Percentiles rank a stretch among this genome's conserved stretches.
Evolutionary conservation across 2,797 vertebrate species (phyloP).

Genomic region (Crenuchus spilurus): DNA sequence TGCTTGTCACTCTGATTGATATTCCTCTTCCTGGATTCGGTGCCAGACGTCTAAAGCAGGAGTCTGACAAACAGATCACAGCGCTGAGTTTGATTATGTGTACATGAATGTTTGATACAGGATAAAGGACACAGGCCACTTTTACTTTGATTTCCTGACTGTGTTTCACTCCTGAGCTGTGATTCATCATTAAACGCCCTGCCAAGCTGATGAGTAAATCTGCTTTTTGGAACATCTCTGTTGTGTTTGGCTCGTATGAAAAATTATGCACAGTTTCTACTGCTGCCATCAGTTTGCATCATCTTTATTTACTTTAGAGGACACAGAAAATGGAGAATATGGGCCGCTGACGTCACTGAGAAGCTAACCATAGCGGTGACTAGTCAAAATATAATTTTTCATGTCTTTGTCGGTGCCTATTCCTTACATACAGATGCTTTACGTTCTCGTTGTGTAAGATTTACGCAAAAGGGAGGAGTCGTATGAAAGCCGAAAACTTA

Average conservation of each 20-base stretch:
- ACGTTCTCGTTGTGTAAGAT: too few species aligned
- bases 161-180: neutral
- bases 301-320: neutral
- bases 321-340: neutral
- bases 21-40: neutral
- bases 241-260: neutral
- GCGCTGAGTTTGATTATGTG: neutral
- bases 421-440: too few species aligned
- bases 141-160: neutral
- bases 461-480: too few species aligned
- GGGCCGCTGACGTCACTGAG: neutral
- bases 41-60: neutral
- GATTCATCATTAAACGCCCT: conserved; percentile 2
- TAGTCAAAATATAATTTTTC: too few species aligned
- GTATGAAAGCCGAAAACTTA: too few species aligned
- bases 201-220: neutral
- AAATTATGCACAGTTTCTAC: neutral
- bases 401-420: too few species aligned
- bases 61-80: neutral
- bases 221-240: neutral
- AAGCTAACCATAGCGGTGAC: too few species aligned
- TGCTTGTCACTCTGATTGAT: neutral
- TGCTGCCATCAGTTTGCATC: conserved; percentile 1
- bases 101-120: neutral
- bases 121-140: neutral